phyloP scores from a whole-genome alignment of 2,797 vertebrate genomes.

The Myiotriccus ornatus region DNA sequence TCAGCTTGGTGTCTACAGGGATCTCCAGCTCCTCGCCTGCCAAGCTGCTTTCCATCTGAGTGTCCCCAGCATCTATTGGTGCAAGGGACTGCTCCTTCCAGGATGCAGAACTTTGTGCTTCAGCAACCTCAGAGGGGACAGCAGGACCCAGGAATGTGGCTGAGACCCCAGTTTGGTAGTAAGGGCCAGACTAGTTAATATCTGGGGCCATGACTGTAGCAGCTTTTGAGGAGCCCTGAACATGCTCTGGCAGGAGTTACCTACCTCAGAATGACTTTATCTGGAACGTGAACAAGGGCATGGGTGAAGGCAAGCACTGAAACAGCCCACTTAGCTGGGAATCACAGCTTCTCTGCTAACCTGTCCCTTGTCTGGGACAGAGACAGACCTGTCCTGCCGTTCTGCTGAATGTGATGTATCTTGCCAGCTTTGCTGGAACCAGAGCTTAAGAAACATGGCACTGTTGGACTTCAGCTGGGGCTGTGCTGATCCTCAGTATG shows the following conservation, averaged over 20 bases:
- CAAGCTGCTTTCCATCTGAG: neutral
- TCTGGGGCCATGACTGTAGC: neutral
- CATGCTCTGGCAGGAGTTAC: neutral
- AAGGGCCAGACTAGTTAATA: neutral
- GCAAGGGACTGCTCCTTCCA: neutral
- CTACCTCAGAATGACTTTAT: neutral
- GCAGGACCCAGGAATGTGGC: rapidly evolving
- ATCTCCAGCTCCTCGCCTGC: neutral
- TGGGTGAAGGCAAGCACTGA: rapidly evolving
- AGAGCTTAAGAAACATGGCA: neutral
- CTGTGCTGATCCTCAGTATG: neutral
- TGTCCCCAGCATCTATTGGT: rapidly evolving
- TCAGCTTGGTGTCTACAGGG: neutral
- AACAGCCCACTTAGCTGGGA: neutral
- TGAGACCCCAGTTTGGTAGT: neutral
- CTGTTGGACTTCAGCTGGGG: neutral
- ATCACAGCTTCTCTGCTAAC: neutral
- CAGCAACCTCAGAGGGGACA: neutral
- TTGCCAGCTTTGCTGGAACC: neutral
- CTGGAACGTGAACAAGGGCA: rapidly evolving
- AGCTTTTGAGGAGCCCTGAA: neutral
- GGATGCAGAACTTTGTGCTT: neutral
- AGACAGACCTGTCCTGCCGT: neutral
- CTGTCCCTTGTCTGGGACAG: neutral
- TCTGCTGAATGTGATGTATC: neutral